Base-by-base conservation (phyloP, 2,888 invertebrate genomes). In the Drosophila peninsularis region DNA sequence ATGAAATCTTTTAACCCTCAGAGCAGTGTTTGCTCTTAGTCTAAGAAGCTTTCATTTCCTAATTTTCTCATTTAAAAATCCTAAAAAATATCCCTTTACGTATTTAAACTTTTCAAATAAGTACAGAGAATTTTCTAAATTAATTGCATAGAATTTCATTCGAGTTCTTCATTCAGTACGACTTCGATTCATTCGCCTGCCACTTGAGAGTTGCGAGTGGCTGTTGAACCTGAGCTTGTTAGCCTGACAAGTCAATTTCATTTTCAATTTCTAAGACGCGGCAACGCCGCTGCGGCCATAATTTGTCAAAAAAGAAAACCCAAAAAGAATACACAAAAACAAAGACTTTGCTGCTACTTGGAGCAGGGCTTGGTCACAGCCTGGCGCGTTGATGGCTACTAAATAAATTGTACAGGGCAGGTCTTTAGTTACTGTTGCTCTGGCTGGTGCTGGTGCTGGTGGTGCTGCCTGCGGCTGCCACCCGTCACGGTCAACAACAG, bases 161-260 rank as follows among this genome's bases (percentile, higher is more conserved):
- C 24, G 3, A 24, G 24, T 24, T 37, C 39, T 21, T 49, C 5
- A n/a, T 56, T 53, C 37, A 19, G n/a, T 34, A 54, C 64, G 57
- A 61, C 55, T 57, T 70, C 47, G 50, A 60, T 72, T 62, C 39
- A 17, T 30, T 30, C 17, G 32, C 27, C 39, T 21, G 14, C 6
- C 87, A 69, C 87, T 83, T 69, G 87, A 74, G 81, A 80, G 32
- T 60, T 30, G 27, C 34, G 44, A 54, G 44, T 6, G 27, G 24
- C 56, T 45, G 30, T 30, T 67, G 77, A 57, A 61, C 58, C 68
- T 62, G 69, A 80, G 76, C 88, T 88, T 82, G 86, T 82, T 82
- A 75, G 60, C 62, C 82, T 71, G 71, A 76, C 80, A 82, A 82
- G 88, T 82, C 88, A 86, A 82, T 82, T 88, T 82, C 63, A 68